A percentile compares a stretch with the other conserved stretches of the same genome.
phyloP scores from a whole-genome alignment of 92 coral and sea anemone species.

The Blastomussa wellsi region DNA sequence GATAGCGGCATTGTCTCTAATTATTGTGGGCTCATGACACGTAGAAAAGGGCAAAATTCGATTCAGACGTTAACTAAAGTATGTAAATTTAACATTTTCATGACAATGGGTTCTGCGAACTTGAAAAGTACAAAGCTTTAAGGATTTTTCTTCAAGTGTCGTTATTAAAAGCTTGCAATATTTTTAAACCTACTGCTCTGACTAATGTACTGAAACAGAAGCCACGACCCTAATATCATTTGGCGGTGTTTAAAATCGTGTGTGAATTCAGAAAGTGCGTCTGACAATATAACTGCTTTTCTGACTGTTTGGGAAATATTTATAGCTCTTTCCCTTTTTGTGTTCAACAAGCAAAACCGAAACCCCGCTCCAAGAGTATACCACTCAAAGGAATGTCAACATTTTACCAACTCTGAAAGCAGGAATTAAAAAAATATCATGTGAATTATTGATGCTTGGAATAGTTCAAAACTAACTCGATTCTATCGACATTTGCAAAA shows the following conservation, averaged over 20 bases:
- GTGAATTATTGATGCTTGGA: constrained; percentile 29
- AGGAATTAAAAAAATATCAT: constrained; percentile 3
- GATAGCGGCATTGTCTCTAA: background rate
- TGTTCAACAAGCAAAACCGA: background rate
- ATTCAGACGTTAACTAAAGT: background rate
- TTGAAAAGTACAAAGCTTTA: background rate
- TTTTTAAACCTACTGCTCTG: background rate
- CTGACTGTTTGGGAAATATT: background rate
- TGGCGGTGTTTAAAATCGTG: background rate
- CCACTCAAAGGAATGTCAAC: constrained; percentile 31
- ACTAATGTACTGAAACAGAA: background rate
- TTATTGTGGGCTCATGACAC: background rate
- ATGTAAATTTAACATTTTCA: constrained; percentile 17
- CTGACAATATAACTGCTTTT: background rate
- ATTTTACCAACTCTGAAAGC: constrained; percentile 39
- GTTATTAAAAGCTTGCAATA: background rate
- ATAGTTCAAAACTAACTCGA: background rate
- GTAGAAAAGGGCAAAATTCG: background rate
- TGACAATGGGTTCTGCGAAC: background rate
- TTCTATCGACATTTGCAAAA: background rate
- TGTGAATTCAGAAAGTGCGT: constrained; percentile 43
- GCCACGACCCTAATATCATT: background rate
- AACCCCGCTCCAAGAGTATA: background rate
- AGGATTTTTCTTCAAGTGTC: background rate
- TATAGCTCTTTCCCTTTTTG: background rate